These are phyloP conservation scores for Tauraco hartlaubi DNA, from an alignment of 2,797 vertebrate species.

Conservation along the genomic window DNA sequence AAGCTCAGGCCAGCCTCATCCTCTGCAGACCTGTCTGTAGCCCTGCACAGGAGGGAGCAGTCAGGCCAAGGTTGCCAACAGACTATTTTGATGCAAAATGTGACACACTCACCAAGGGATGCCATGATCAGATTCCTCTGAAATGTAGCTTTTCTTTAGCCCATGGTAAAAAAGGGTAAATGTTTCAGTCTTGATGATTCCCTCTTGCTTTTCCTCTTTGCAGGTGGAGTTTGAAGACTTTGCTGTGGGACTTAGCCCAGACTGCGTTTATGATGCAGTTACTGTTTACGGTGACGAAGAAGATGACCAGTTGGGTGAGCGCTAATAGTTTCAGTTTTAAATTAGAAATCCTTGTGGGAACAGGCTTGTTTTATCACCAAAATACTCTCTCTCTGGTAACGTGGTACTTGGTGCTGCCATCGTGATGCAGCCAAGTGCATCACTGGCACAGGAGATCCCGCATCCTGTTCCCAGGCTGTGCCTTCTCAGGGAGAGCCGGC, in stretches of 20 bases:
- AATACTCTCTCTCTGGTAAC: not conserved
- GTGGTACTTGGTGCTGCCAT: rapidly evolving
- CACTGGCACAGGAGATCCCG: not conserved
- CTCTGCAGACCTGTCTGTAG: not conserved
- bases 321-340: not conserved
- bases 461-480: not conserved
- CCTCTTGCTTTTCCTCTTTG: not conserved
- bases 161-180: not conserved
- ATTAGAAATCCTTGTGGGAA: not conserved
- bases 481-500: not conserved
- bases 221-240: slow-evolving; percentile 48
- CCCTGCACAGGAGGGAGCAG: not conserved
- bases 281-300: not conserved
- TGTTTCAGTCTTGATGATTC: not conserved
- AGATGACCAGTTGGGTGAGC: not conserved
- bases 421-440: rapidly evolving
- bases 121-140: not conserved
- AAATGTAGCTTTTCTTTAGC: not conserved
- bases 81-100: not conserved
- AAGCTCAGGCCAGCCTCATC: not conserved
- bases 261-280: slow-evolving; percentile 1
- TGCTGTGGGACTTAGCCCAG: not conserved
- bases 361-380: rapidly evolving
- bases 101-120: not conserved
- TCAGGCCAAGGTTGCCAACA: not conserved